Evolutionary conservation across 2,113 vertebrate species (phyloP), one percentile per base, ranked within the genome.

Genomic region (Morone saxatilis): DNA sequence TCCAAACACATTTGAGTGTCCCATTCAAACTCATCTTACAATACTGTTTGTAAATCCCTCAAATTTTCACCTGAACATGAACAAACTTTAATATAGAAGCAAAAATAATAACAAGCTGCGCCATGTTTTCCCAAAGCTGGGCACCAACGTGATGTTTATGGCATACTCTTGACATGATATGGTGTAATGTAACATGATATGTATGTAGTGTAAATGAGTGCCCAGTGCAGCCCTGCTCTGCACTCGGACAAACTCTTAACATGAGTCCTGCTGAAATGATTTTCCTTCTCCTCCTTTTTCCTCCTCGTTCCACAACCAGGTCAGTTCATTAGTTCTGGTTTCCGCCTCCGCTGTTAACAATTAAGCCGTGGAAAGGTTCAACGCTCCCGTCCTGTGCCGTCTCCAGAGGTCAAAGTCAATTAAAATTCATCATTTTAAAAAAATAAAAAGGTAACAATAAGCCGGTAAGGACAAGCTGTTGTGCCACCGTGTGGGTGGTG

Each of bases 121-220:
- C 74, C 20, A 25, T 20, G 13, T 69, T 40, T 36, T 61, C 53
- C 16, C 25, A 47, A 17, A 47, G 17, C 31, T 59, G 67, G 20
- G 57, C 22, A 65, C 77, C 70, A 19, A 17, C 2, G 0, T 67
- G 47, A 51, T 36, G 17, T 78, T 68, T 40, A 60, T 75, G 75
- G 56, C 47, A 57, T 36, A 43, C 69, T 51, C 53, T 65, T 3
- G 65, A 75, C 59, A 56, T 72, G 80, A 85, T 59, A 50, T 6
- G n/a, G 13, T 69, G 79, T 61, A 51, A 38, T 25, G 62, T 53
- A n/a, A 63, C 83, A 83, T 90, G 91, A 91, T 90, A 87, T 85
- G 83, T 60, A 71, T 43, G 75, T 73, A 66, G 70, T 78, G 84
- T 84, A 63, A 70, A 47, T 53, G 43, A 22, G 20, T 8, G 57